Percentiles rank a stretch among this genome's conserved stretches.
These are phyloP conservation scores for Papilio dardanus DNA, from an alignment of 1,140 invertebrate species.

Conservation along the genomic window DNA sequence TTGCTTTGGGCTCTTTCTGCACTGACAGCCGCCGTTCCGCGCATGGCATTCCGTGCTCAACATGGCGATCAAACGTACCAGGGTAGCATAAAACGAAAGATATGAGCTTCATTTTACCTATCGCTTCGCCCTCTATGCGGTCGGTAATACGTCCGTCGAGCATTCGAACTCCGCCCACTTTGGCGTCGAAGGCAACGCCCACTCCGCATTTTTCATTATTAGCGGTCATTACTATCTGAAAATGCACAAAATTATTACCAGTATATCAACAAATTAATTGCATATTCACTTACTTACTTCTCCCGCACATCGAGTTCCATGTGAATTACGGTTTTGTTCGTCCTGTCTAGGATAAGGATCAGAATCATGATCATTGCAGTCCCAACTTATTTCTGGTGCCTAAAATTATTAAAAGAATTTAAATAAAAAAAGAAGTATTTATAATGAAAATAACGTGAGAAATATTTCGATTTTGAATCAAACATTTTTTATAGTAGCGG, in stretches of 20 bases:
- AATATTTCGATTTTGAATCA: too few relatives aligned
- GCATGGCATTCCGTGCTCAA: slow-evolving; percentile 65
- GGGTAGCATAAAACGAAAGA: slow-evolving; percentile 49
- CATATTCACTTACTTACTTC: slow-evolving; percentile 82
- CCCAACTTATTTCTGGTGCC: slow-evolving; percentile 93
- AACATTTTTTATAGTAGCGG: too few relatives aligned
- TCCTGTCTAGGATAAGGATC: slow-evolving; percentile 91
- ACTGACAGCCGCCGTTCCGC: background rate
- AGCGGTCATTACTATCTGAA: slow-evolving; percentile 89
- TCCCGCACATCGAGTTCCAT: slow-evolving; percentile 93
- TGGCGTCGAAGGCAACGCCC: slow-evolving; percentile 91
- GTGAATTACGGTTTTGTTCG: slow-evolving; percentile 85
- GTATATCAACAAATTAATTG: too few relatives aligned
- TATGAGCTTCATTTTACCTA: slow-evolving; percentile 72
- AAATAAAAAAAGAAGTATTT: too few relatives aligned
- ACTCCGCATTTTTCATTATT: slow-evolving; percentile 94
- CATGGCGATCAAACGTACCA: slow-evolving; percentile 67
- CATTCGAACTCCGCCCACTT: slow-evolving; percentile 93
- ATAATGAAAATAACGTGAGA: too few relatives aligned
- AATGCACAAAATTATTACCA: slow-evolving; percentile 23
- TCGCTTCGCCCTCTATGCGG: slow-evolving; percentile 91
- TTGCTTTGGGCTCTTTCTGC: background rate
- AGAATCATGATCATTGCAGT: slow-evolving; percentile 89
- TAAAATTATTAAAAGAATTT: slow-evolving; percentile 64
- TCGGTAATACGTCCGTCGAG: slow-evolving; percentile 96